Base-by-base conservation (phyloP, 2,797 vertebrate species). In the Parauchenoglanis punctatus region DNA sequence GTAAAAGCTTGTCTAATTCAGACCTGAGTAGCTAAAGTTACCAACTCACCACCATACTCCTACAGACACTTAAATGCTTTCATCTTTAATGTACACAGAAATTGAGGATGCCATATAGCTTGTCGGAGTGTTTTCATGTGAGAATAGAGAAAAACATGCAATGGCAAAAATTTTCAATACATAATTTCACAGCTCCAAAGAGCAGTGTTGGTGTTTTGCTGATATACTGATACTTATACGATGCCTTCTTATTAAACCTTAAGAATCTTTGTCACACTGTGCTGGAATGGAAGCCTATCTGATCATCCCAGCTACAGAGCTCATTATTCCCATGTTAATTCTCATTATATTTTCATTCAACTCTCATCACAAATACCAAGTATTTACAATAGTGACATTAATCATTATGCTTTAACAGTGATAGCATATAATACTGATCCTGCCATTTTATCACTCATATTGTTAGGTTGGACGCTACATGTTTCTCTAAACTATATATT, bases 1-100 rank as follows among this genome's bases (percentile, higher is more conserved):
- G 73, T 85, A 86, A 85, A 89, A 90, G 63, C 81, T 84, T 81
- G 59, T 86, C 61, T 58, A 58, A 83, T 67, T 83, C 40, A 82
- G 86, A 84, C 46, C 82, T 85, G 40, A 72, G 54, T 73, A 61
- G 82, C 77, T 89, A 59, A 86, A 88, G 61, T 83, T 80, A 86
- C 68, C 54, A 88, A 68, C 46, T 23, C 25, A 28, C 81, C 63
- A 52, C 49, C 75, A 31, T 31, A 54, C 15, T 77, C 49, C 81
- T 80, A 49, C 59, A 75, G 72, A 31, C 67, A 56, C 70, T 72
- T 68, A 77, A 87, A 87, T 25, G n/a, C 78, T 76, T 86, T 54
- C 52, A 76, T 76, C 70, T 86, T 68, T 72, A 86, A 85, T 85
- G 70, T 76, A 80, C 81, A 83, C 67, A 75, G 76, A 83, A 67